Evolutionary conservation across 2,113 vertebrate genomes (phyloP).

Genomic region (Thunnus thynnus): DNA sequence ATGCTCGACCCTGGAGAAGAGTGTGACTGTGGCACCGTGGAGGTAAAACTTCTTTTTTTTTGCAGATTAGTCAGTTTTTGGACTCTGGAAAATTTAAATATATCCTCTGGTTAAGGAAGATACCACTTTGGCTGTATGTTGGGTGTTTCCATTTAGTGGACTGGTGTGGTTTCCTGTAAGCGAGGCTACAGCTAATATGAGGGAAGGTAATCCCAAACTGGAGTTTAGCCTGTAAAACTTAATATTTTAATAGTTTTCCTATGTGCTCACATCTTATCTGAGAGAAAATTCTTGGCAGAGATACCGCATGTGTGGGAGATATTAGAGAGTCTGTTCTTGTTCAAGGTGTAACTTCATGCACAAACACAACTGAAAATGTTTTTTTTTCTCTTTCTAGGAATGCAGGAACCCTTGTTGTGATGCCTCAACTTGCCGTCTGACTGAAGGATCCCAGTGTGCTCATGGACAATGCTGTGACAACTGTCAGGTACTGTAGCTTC

Average conservation of each 20-base stretch:
- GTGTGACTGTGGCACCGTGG: slow-evolving; percentile 89
- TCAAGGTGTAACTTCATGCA: neutral
- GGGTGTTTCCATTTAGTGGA: neutral
- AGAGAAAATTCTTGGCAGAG: slow-evolving; percentile 14
- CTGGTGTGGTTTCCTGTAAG: slow-evolving; percentile 29
- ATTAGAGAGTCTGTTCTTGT: neutral
- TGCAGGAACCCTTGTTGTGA: slow-evolving; percentile 90
- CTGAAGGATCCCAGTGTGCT: slow-evolving; percentile 85
- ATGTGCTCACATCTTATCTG: slow-evolving; percentile 29
- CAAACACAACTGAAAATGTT: slow-evolving; percentile 7
- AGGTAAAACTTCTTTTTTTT: slow-evolving; percentile 79
- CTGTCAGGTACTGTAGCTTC: slow-evolving; percentile 85
- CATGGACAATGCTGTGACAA: slow-evolving; percentile 87
- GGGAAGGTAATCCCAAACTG: neutral
- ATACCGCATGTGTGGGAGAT: neutral
- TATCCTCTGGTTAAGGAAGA: neutral
- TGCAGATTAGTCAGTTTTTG: neutral
- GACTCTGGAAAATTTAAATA: slow-evolving; percentile 19
- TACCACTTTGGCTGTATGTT: too few species aligned
- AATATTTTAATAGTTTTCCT: slow-evolving; percentile 34
- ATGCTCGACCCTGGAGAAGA: slow-evolving; percentile 92
- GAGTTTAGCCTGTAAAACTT: neutral
- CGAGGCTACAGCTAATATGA: slow-evolving; percentile 5
- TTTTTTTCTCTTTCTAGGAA: slow-evolving; percentile 78
- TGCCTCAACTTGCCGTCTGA: slow-evolving; percentile 88